Conservation (phyloP, 2,113 vertebrate species). For the Pangasianodon gigas region DNA sequence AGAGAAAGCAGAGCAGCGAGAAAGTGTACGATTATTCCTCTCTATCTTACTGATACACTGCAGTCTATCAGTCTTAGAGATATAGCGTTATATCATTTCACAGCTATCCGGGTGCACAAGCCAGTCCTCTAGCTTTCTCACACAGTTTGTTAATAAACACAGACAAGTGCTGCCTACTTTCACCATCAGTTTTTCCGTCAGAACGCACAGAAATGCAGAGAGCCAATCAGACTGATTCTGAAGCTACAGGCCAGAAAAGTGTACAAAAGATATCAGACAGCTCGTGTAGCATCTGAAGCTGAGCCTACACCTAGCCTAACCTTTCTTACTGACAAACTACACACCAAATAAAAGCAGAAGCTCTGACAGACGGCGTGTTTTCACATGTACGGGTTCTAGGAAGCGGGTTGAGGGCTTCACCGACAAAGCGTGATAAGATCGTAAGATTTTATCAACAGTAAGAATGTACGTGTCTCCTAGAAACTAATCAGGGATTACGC, state of each 20-base stretch:
- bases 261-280: neutral
- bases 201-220: neutral
- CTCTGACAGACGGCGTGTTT: too few relatives aligned
- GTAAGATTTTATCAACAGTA: neutral
- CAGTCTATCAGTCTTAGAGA: neutral
- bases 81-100: neutral
- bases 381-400: neutral
- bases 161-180: neutral
- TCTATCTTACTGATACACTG: neutral
- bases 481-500: neutral
- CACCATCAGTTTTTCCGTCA: too few relatives aligned
- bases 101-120: neutral
- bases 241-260: neutral
- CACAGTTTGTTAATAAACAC: too few relatives aligned
- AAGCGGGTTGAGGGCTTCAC: neutral
- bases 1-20: neutral
- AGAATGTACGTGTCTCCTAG: neutral
- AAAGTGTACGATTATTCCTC: neutral
- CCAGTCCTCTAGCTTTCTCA: neutral
- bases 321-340: neutral
- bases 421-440: neutral
- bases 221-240: neutral
- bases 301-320: neutral
- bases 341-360: neutral
- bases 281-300: too few relatives aligned